phyloP scores from a whole-genome alignment of 1,140 invertebrate species.

The Cyclargus thomasi region DNA sequence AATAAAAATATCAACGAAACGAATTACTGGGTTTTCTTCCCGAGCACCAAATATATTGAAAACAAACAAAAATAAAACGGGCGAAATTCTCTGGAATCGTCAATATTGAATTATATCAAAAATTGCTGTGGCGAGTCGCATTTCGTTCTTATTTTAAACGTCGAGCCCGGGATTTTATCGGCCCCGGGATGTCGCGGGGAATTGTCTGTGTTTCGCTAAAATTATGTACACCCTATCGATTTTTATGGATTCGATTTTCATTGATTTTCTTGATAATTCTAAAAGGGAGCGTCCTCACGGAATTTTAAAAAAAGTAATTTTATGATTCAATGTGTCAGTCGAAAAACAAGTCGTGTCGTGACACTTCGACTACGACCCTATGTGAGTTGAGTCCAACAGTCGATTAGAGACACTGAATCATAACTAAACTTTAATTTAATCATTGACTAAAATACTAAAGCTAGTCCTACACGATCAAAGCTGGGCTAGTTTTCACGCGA shows the following conservation, averaged over 20 bases:
- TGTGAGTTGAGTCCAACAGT: too few relatives aligned
- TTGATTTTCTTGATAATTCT: neutral
- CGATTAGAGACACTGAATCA: too few relatives aligned
- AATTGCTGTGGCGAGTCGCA: neutral
- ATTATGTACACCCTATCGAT: constrained; percentile 1
- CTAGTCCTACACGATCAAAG: too few relatives aligned
- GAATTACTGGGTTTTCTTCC: neutral
- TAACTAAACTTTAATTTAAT: too few relatives aligned
- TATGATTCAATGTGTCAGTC: too few relatives aligned
- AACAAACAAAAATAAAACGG: neutral
- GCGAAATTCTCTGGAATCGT: neutral
- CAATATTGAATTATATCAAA: constrained; percentile 11
- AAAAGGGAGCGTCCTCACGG: too few relatives aligned
- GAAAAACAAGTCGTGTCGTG: too few relatives aligned
- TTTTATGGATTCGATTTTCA: neutral
- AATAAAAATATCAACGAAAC: neutral
- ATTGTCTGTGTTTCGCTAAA: neutral
- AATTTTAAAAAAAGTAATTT: too few relatives aligned
- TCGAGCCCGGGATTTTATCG: constrained; percentile 4
- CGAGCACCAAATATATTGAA: constrained; percentile 3
- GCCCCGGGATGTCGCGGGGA: neutral
- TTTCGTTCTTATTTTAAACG: constrained; percentile 12
- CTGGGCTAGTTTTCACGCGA: too few relatives aligned
- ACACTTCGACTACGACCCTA: too few relatives aligned
- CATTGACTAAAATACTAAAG: too few relatives aligned